phyloP scores from a whole-genome alignment of 2,797 vertebrate genomes.

The Eutrigla gurnardus region DNA sequence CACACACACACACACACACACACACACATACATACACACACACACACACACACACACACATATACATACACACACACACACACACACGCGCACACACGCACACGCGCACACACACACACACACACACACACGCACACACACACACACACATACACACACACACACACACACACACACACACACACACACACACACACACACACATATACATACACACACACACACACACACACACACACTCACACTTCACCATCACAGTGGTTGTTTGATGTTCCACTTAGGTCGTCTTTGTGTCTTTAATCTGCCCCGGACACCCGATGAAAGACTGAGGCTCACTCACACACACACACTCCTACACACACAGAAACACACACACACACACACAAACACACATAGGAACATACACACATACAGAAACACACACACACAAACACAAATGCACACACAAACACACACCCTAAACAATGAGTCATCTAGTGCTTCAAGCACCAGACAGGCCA shows the following conservation, averaged over 20 bases:
- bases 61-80: background rate
- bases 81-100: too few relatives aligned
- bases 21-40: background rate
- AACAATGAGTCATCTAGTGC: constrained; percentile 32
- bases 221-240: constrained; percentile 9
- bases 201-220: constrained; percentile 4
- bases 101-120: background rate
- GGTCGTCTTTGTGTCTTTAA: constrained; percentile 64
- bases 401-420: background rate
- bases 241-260: background rate
- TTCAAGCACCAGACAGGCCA: background rate
- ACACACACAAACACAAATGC: background rate
- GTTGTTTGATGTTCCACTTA: constrained; percentile 74
- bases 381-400: background rate
- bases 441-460: background rate
- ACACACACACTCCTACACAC: background rate
- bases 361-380: background rate
- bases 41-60: constrained; percentile 2
- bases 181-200: constrained; percentile 1
- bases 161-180: constrained; percentile 3
- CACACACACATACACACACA: background rate
- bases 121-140: background rate
- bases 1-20: background rate
- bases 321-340: constrained; percentile 45
- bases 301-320: constrained; percentile 51